Evolutionary conservation across 1,140 invertebrate species (phyloP).

Genomic region (Cydia pomonella): DNA sequence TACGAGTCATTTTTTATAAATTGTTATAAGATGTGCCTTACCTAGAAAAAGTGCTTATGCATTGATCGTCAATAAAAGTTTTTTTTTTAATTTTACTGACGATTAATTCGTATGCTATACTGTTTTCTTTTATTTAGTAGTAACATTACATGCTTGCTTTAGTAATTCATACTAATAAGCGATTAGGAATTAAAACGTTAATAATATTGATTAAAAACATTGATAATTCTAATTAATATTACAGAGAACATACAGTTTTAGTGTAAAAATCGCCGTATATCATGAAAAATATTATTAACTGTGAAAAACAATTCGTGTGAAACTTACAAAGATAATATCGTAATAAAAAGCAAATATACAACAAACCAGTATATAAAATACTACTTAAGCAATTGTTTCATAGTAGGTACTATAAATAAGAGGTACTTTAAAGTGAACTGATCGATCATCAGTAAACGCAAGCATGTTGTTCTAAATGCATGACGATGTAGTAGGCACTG

Average conservation of each 20-base stretch:
- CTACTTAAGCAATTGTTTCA: neutral
- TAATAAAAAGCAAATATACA: neutral
- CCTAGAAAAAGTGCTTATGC: neutral
- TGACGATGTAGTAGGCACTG: neutral
- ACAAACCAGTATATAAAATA: neutral
- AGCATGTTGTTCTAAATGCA: neutral
- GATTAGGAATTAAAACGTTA: neutral
- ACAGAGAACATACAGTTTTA: too few species aligned
- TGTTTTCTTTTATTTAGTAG: neutral
- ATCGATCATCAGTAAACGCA: neutral
- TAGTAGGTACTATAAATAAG: neutral
- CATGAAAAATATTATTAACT: neutral
- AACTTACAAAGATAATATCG: too few species aligned
- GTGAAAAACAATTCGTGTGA: neutral
- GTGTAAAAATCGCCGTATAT: too few species aligned
- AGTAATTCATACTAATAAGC: neutral
- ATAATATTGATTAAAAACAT: neutral
- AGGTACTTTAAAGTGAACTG: neutral
- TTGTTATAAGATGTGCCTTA: neutral
- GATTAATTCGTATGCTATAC: neutral
- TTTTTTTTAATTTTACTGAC: neutral
- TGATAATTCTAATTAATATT: neutral
- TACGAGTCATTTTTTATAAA: neutral
- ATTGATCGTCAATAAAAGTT: too few species aligned
- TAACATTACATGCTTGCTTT: constrained; percentile 19